Evolutionary conservation across 2,888 invertebrate species (phyloP), one percentile per base, ranked within the genome.

Genomic region (Subacronicta megacephala): DNA sequence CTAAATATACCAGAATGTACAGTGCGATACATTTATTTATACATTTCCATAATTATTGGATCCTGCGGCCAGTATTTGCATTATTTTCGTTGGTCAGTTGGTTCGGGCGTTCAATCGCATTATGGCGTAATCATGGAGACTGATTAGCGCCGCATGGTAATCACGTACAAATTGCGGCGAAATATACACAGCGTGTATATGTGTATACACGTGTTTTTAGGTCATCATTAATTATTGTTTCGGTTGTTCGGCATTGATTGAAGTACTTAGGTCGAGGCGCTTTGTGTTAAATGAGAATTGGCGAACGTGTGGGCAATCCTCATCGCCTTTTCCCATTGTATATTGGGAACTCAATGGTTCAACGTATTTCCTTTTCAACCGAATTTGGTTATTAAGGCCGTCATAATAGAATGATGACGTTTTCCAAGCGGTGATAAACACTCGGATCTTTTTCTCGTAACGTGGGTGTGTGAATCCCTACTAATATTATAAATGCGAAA

Each of bases 91-190:
- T 64, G 81, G 74, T 70, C 70, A 56, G 45, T 42, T 73, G 63
- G 60, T 53, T 74, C 70, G 68, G 66, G 69, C 72, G 73, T 60
- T 54, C 77, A 90, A 92, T 88, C 80, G 53, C 76, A 84, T 90
- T 90, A 90, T 68, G 65, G 72, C 82, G 87, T 89, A 93, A 93
- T 92, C 92, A 92, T 85, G 75, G 83, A 81, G 79, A 75, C 76
- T 86, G 90, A 92, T 92, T 90, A 92, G 89, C 84, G 83, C 79
- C 76, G 81, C 83, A 82, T 83, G 78, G 77, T 85, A 85, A 89
- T 87, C 84, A 83, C 68, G 75, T 64, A 33, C 70, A 68, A 80
- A 77, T 78, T 80, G 78, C 55, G 77, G 68, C 57, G 66, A 61
- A 73, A 75, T 47, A 56, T 50, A 66, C 56, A 58, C 47, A 38